Conservation (phyloP, 2,797 vertebrate genomes). For the Carapus acus region DNA sequence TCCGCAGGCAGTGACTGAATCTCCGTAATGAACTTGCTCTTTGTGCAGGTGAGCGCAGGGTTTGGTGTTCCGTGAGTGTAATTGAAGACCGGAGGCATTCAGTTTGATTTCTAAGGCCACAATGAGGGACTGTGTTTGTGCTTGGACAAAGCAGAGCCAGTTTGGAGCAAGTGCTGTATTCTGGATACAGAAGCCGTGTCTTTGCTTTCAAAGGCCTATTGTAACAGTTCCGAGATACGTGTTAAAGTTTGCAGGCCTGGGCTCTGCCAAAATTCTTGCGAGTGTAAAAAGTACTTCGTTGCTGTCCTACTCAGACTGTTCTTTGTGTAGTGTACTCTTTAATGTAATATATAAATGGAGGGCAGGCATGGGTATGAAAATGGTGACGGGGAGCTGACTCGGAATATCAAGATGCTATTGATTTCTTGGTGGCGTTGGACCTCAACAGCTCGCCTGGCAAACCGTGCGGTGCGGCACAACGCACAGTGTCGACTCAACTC, state of each 20-base stretch:
- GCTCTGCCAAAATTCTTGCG: constrained; percentile 14
- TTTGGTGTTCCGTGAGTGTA: constrained; percentile 54
- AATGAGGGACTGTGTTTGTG: constrained; percentile 57
- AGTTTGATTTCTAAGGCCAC: constrained; percentile 58
- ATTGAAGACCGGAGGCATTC: constrained; percentile 54
- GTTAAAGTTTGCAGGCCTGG: constrained; percentile 28
- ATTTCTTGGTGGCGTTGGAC: constrained; percentile 16
- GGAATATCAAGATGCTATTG: not conserved
- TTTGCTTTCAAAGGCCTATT: constrained; percentile 44
- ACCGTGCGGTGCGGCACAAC: constrained; percentile 25
- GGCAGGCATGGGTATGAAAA: no score
- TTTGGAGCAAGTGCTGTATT: constrained; percentile 45
- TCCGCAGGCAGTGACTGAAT: constrained; percentile 35
- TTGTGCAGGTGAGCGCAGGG: constrained; percentile 37
- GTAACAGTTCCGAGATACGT: constrained; percentile 31
- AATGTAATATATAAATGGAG: not conserved
- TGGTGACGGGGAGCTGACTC: no score
- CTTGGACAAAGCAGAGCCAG: constrained; percentile 36
- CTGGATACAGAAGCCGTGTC: constrained; percentile 39
- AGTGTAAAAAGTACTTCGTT: constrained; percentile 7
- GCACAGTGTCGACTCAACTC: constrained; percentile 26
- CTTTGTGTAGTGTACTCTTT: constrained; percentile 2
- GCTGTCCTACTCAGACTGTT: constrained; percentile 15
- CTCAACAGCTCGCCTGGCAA: constrained; percentile 27
- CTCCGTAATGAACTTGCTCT: constrained; percentile 42